Conservation (phyloP, 2,113 vertebrate genomes). For the Sphyrna mokarran region DNA sequence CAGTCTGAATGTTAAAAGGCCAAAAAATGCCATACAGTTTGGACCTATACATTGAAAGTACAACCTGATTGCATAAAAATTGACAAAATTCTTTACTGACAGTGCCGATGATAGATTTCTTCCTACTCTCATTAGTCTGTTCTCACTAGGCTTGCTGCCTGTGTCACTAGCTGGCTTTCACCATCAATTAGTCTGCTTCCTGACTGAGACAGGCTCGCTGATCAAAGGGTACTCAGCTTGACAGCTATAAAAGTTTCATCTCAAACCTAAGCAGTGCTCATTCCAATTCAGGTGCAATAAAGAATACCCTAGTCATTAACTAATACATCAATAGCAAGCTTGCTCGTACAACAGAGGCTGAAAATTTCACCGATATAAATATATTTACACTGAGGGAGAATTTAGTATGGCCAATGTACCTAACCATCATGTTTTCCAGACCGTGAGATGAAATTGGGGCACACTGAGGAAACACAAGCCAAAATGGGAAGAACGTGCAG, state of each 20-base stretch:
- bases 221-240: constrained; percentile 5
- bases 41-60: constrained; percentile 6
- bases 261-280: background rate
- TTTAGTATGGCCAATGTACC: no score
- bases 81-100: constrained; percentile 24
- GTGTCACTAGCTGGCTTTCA: constrained; percentile 24
- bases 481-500: no score
- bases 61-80: background rate
- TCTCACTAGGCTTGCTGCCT: background rate
- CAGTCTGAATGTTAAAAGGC: background rate
- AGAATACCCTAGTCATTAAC: background rate
- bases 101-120: constrained; percentile 22
- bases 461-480: no score
- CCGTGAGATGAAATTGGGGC: no score
- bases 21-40: background rate
- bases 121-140: constrained; percentile 28
- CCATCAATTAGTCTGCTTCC: constrained; percentile 29
- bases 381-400: background rate
- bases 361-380: background rate
- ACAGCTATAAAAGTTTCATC: background rate
- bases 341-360: background rate
- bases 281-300: background rate
- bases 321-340: background rate
- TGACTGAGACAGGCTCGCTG: background rate
- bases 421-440: no score